These are phyloP conservation scores for Xanthia icteritia DNA, from an alignment of 2,888 invertebrate species.

Conservation along the genomic window DNA sequence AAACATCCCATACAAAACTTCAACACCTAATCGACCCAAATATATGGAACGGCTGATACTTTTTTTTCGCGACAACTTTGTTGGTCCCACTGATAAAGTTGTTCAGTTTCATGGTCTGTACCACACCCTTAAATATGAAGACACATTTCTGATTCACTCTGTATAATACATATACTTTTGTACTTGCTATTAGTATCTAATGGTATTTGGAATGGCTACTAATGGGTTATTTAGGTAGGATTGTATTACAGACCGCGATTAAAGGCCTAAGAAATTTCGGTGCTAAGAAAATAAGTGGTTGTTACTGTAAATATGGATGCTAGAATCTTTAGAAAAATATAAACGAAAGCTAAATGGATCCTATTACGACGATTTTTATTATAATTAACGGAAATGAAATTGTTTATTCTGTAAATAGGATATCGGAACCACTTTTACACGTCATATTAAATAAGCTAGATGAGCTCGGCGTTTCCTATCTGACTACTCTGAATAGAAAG, in stretches of 20 bases:
- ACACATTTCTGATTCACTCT: not conserved
- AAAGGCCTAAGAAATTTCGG: conserved; percentile 12
- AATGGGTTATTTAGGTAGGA: conserved; percentile 18
- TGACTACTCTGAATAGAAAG: too few relatives aligned
- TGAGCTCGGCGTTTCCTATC: too few relatives aligned
- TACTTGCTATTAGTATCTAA: conserved; percentile 29
- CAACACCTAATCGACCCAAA: not conserved
- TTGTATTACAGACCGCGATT: conserved; percentile 20
- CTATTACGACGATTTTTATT: not conserved
- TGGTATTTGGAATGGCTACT: conserved; percentile 34
- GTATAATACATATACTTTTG: not conserved
- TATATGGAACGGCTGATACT: not conserved
- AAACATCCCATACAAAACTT: not conserved
- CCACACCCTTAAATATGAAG: too few relatives aligned
- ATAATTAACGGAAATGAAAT: not conserved
- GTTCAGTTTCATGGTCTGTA: not conserved
- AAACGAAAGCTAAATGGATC: not conserved
- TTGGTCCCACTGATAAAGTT: not conserved
- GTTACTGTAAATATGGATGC: conserved; percentile 6
- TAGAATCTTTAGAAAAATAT: not conserved
- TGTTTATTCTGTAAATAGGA: too few relatives aligned
- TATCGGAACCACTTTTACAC: too few relatives aligned
- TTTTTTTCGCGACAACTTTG: too few relatives aligned
- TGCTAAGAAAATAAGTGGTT: not conserved
- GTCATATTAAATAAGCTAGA: too few relatives aligned